Evolutionary conservation across 2,888 invertebrate species (phyloP).

Genomic region (Orthonevra nobilis): DNA sequence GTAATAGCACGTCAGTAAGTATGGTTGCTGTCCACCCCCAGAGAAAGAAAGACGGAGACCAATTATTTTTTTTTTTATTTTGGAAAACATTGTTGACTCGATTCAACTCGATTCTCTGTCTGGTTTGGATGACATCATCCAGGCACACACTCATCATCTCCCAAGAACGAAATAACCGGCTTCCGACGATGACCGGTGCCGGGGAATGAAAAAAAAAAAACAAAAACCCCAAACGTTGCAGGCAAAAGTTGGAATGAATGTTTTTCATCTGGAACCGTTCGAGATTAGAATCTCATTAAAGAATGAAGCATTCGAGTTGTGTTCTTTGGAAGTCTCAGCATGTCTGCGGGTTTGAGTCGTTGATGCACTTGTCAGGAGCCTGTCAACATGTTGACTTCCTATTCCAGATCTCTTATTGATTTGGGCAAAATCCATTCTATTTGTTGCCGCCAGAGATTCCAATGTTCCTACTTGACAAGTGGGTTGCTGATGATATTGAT

Average conservation of each 20-base stretch:
- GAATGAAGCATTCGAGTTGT: constrained; percentile 58
- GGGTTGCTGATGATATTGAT: too few relatives aligned
- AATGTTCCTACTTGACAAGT: too few relatives aligned
- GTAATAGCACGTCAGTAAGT: too few relatives aligned
- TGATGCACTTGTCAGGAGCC: constrained; percentile 67
- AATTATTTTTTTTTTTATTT: too few relatives aligned
- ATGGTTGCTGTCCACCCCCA: constrained; percentile 46
- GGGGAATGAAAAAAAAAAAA: background rate
- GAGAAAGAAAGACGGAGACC: constrained; percentile 16
- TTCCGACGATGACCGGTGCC: background rate
- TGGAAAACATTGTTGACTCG: constrained; percentile 40
- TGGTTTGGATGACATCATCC: constrained; percentile 54
- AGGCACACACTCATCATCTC: constrained; percentile 24
- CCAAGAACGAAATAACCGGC: constrained; percentile 45
- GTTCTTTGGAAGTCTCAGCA: too few relatives aligned
- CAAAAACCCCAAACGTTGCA: constrained; percentile 2
- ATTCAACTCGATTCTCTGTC: constrained; percentile 24
- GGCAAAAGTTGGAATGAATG: constrained; percentile 23
- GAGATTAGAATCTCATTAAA: constrained; percentile 66
- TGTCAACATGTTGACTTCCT: constrained; percentile 68
- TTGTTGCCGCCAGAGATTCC: too few relatives aligned
- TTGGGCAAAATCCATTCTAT: constrained; percentile 9
- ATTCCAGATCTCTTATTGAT: constrained; percentile 60
- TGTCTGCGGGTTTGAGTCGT: constrained; percentile 25
- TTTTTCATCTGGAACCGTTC: constrained; percentile 2